phyloP scores from a whole-genome alignment of 2,113 vertebrate species.

The Brevimyrus niger region DNA sequence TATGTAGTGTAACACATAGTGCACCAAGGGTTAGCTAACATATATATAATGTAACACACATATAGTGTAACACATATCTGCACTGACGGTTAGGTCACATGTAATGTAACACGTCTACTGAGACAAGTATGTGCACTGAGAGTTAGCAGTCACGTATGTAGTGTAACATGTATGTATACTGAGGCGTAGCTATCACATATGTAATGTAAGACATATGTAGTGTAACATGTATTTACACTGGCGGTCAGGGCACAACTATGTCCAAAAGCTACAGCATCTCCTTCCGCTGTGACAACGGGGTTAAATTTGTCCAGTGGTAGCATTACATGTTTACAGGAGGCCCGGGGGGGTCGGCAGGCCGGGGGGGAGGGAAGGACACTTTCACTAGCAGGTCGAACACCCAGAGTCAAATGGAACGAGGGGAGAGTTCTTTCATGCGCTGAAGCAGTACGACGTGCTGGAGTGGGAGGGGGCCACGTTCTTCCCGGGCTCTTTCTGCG shows the following conservation, averaged over 20 bases:
- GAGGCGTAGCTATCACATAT: not conserved
- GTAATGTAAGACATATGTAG: not conserved
- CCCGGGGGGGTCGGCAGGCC: constrained; percentile 12
- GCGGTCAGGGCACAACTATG: constrained; percentile 18
- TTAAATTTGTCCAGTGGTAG: constrained; percentile 38
- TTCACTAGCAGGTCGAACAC: not conserved
- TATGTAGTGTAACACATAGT: not conserved
- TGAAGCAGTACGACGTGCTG: not conserved
- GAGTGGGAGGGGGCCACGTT: not conserved
- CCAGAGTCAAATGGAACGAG: constrained; percentile 47
- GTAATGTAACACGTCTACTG: not conserved
- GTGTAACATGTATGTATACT: not conserved
- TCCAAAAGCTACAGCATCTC: constrained; percentile 29
- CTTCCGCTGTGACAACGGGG: constrained; percentile 35
- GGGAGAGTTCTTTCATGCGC: constrained; percentile 23
- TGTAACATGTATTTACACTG: not conserved
- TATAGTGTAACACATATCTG: not conserved
- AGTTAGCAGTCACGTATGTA: no score
- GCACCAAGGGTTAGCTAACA: not conserved
- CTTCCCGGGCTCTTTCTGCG: not conserved
- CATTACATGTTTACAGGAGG: constrained; percentile 32
- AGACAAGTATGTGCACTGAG: no score
- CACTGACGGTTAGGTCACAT: constrained; percentile 12
- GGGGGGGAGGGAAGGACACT: constrained; percentile 22
- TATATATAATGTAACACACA: not conserved